Base-by-base conservation (phyloP, 2,797 vertebrate genomes). In the Pseudochromis fuscus region DNA sequence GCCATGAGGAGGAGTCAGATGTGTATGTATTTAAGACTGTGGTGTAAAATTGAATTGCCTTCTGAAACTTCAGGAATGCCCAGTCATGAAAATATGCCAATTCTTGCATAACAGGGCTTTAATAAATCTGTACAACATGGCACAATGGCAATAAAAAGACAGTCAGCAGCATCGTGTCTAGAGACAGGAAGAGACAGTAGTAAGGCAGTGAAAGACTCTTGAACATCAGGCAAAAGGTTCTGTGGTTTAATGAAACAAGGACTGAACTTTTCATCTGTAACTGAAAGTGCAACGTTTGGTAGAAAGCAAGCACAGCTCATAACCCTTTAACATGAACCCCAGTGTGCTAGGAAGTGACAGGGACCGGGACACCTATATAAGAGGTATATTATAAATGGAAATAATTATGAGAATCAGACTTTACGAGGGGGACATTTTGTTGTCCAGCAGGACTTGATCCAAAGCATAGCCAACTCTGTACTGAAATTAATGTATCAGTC, bases 291-390 rank as follows among this genome's bases (percentile, higher is more conserved):
- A 56, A 59, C 44, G 30, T 74, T 55, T 75, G 60, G 58, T 52
- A 62, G 64, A 77, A 70, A 81, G 53, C 44, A 42, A 52, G 28
- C 44, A 71, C 71, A 80, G 78, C 67, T 85, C 87, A 82, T 88
- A 84, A 81, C 40, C 73, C 70, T 75, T 73, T 53, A 77, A 52
- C 59, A 49, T 40, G 53, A 75, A 42, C 23, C 55, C 79, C 18
- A 37, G 24, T 53, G 38, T 49, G 62, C 72, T 52, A 37, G 24
- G 42, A 38, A 55, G 52, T 51, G 16, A 19, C 27, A 50, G 60
- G 35, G 44, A 48, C 19, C 31, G 37, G 21, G 50, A 4, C 10
- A 31, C 0, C 44, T 18, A 27, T 57, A 42, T 18, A 35, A 5
- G 16, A 61, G 42, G 25, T 16, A 4, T 48, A 48, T 24, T 38